phyloP scores from a whole-genome alignment of 2,797 vertebrate species.

The Limnodromus scolopaceus region DNA sequence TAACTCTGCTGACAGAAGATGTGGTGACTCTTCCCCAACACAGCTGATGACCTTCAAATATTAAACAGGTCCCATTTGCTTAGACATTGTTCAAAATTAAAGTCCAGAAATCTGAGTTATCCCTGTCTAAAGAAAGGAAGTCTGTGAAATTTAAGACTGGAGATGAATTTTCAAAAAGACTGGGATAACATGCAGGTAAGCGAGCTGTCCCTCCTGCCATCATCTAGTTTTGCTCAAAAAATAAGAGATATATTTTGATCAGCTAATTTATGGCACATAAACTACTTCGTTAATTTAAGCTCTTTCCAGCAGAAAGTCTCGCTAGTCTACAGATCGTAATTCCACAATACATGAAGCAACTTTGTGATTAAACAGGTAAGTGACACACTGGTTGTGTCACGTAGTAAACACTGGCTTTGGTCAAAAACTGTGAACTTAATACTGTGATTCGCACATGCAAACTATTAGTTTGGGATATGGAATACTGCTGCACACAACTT shows the following conservation, averaged over 20 bases:
- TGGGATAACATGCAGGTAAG: neutral
- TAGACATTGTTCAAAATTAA: neutral
- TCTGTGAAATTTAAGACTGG: neutral
- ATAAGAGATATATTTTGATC: neutral
- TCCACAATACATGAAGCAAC: neutral
- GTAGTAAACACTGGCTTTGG: neutral
- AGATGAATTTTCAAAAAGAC: neutral
- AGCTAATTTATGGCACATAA: neutral
- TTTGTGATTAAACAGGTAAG: neutral
- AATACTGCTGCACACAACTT: neutral
- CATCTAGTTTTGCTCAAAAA: neutral
- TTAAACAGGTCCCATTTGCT: neutral
- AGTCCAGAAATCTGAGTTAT: neutral
- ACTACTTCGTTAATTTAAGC: neutral
- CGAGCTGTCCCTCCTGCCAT: neutral
- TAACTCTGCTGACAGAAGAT: neutral
- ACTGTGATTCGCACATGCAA: neutral
- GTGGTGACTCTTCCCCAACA: neutral
- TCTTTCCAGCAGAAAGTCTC: neutral
- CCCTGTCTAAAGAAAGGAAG: neutral
- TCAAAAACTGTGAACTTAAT: conserved; percentile 1
- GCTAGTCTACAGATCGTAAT: neutral
- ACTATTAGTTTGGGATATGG: neutral
- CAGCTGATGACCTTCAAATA: neutral
- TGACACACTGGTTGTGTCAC: neutral